Conservation (phyloP, 1,140 invertebrate species). For the Archivesica marissinica region DNA sequence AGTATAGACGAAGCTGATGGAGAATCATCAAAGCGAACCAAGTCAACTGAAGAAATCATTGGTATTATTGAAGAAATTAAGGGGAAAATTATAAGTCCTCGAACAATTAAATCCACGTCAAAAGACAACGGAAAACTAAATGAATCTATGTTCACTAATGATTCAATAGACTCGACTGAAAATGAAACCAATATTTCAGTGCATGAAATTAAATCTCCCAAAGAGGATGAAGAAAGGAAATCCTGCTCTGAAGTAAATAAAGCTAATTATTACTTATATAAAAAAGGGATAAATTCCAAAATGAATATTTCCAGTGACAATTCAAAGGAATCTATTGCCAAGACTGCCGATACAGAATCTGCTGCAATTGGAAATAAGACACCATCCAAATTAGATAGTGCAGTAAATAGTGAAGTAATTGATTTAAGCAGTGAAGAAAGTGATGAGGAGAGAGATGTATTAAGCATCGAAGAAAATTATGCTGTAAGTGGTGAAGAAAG, state of each 20-base stretch:
- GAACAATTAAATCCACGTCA: not conserved
- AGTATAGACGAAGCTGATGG: not conserved
- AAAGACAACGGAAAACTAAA: not conserved
- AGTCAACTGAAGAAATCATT: constrained; percentile 55
- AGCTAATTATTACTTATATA: no score
- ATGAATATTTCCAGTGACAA: not conserved
- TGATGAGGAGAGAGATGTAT: no score
- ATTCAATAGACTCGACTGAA: constrained; percentile 31
- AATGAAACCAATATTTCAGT: not conserved
- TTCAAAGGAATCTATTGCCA: not conserved
- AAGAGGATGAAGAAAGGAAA: no score
- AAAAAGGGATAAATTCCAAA: no score
- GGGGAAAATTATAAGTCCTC: constrained; percentile 31
- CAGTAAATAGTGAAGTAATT: not conserved
- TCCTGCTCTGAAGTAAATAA: no score
- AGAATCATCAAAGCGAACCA: not conserved
- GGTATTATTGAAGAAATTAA: constrained; percentile 47
- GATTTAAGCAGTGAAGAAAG: not conserved
- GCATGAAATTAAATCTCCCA: not conserved
- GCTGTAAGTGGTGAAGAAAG: no score
- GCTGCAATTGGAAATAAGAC: not conserved
- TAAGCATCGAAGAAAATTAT: no score
- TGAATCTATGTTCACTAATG: constrained; percentile 58
- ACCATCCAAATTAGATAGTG: not conserved
- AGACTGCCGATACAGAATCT: not conserved